Evolutionary conservation across 1,140 invertebrate genomes (phyloP), one percentile per base, ranked within the genome.

Genomic region (Lasaia peninsularis): DNA sequence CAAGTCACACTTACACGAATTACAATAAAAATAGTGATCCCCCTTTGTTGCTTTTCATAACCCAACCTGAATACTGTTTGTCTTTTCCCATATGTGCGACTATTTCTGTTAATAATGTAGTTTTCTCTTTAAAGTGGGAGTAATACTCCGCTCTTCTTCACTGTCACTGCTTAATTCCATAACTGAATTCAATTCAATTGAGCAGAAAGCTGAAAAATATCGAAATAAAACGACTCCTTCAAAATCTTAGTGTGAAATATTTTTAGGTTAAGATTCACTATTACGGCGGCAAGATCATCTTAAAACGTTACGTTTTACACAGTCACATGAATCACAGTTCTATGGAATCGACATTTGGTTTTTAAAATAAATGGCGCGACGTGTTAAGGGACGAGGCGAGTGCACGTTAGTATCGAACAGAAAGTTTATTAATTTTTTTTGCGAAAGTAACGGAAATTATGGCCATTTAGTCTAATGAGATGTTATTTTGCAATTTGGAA

Each of bases 11-110:
- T 49, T 65, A 33, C 63, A 65, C 49, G 44, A 20, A 56, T 62
- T 56, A 67, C 60, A 67, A 62, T 62, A 67, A 62, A 44, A 67
- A 62, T 62, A 62, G 48, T 56, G 50, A 34, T 62, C 57, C 33
- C n/a, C 60, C 64, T 58, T 67, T 62, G 37, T 55, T 62, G 34
- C 59, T 61, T 58, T 60, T 60, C 60, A 60, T 56, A 49, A 67
- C 32, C 64, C 56, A 67, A 62, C 64, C 48, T 40, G 59, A 55
- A 65, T 48, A 62, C 10, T 61, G 52, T 51, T 59, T 18, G 32
- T 58, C 62, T 33, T 54, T 62, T 60, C 59, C 60, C 63, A 65
- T 20, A 56, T 60, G 6, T 65, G 34, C 50, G 28, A 56, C 20
- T 62, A 66, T 60, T 61, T 62, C 60, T 66, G 59, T 48, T 60